Evolutionary conservation across 2,888 invertebrate genomes (phyloP), one percentile per base, ranked within the genome.

Genomic region (Xylocampa areola): DNA sequence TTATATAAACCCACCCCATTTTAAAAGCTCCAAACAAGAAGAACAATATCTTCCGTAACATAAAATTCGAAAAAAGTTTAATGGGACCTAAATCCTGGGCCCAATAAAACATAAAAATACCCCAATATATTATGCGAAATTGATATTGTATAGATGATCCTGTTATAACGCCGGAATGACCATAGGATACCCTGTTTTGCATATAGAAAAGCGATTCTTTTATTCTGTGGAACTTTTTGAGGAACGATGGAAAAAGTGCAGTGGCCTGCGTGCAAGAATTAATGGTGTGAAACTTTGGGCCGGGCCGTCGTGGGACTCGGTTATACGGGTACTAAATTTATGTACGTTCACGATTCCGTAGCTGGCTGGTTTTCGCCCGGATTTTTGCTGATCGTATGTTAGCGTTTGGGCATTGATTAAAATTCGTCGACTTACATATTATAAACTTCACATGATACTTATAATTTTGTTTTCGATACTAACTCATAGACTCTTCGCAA

Each of bases 61-160:
- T 92, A 91, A 92, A 92, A 91, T 89, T 88, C 85, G 86, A 87
- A 90, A 89, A 90, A 91, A 87, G 89, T 92, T 88, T 90, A 91
- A 88, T 81, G 82, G 86, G 84, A 82, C 82, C 86, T 79, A 87
- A 89, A 89, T 88, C 89, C 88, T 81, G 70, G 80, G 80, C 81
- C 88, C 91, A 86, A 91, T 91, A 91, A 89, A 89, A 90, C 87
- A 89, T 86, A 84, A 84, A 88, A 86, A 90, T 80, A 87, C 90
- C 90, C 84, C 85, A 88, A 90, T 90, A 89, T 86, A 87, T 90
- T 87, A 86, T 81, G 77, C 82, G 78, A 80, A 82, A 89, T 88
- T 88, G 84, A 86, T 87, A 88, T 82, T 75, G 82, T 82, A 84
- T 82, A 86, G 87, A 88, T 88, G 90, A 90, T 92, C 90, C 88